Percentiles rank a stretch among this genome's conserved stretches.
Conservation (phyloP, 2,888 invertebrate genomes). For the Drosophila melanocephala region DNA sequence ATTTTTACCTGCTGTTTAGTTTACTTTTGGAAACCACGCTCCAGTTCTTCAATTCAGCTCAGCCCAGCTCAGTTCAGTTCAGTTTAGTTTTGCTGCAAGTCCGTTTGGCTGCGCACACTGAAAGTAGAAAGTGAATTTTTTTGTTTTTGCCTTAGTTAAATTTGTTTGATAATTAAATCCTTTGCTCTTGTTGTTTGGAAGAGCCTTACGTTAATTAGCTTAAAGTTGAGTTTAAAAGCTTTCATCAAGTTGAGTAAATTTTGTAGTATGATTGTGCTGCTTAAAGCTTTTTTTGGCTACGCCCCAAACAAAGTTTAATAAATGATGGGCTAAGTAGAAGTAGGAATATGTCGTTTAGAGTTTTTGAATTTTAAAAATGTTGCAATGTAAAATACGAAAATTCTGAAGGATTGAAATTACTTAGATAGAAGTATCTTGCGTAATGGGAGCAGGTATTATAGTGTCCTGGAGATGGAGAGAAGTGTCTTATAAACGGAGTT, state of each 20-base stretch:
- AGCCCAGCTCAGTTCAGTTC: conserved; percentile 3
- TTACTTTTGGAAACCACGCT: conserved; percentile 57
- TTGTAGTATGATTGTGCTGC: not conserved
- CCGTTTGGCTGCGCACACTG: conserved; percentile 30
- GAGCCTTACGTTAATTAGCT: conserved; percentile 28
- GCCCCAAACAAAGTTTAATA: not conserved
- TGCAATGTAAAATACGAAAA: not conserved
- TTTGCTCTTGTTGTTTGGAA: conserved; percentile 37
- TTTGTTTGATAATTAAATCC: conserved; percentile 70
- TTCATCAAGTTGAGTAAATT: not conserved
- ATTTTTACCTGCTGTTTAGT: conserved; percentile 75
- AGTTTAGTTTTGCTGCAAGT: not conserved
- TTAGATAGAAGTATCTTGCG: not conserved
- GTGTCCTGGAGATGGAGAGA: not conserved
- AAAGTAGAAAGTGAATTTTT: conserved; percentile 56
- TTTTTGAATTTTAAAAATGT: not conserved
- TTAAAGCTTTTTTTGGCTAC: not conserved
- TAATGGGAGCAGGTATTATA: too few species aligned
- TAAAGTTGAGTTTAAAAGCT: not conserved
- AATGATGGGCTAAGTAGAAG: not conserved
- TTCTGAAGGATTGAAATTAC: not conserved
- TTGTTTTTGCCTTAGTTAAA: conserved; percentile 56
- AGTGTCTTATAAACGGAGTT: not conserved
- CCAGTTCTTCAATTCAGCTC: conserved; percentile 46
- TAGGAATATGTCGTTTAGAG: not conserved